Evolutionary conservation across 2,888 invertebrate species (phyloP).

Genomic region (Frankliniella intonsa): DNA sequence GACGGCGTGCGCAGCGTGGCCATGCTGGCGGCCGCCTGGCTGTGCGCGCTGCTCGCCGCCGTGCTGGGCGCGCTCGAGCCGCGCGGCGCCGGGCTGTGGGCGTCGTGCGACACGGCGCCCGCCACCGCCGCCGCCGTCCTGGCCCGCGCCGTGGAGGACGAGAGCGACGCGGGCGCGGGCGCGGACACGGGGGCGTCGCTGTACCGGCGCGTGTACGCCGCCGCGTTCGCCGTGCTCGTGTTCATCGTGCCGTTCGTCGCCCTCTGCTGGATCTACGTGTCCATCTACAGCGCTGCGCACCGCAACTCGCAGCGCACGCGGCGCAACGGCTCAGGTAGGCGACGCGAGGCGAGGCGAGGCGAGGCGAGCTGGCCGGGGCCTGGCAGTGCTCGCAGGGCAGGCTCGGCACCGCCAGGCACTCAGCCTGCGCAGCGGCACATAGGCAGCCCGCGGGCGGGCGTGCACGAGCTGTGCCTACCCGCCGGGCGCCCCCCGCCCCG

Average conservation of each 20-base stretch:
- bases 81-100: constrained; percentile 29
- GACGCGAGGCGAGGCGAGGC: no score
- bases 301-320: constrained; percentile 62
- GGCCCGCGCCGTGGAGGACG: constrained; percentile 48
- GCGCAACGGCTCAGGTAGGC: constrained; percentile 44
- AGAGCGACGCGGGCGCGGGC: not conserved
- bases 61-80: constrained; percentile 46
- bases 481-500: not conserved
- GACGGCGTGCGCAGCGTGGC: constrained; percentile 51
- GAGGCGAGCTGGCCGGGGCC: not conserved
- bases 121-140: constrained; percentile 47
- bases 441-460: not conserved
- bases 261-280: constrained; percentile 68
- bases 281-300: constrained; percentile 71
- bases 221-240: constrained; percentile 48
- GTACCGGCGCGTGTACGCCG: constrained; percentile 50
- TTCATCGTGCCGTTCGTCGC: constrained; percentile 55
- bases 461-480: not conserved
- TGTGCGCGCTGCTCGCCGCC: constrained; percentile 48
- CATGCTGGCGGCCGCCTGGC: constrained; percentile 51
- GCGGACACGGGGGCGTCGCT: constrained; percentile 46
- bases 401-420: not conserved
- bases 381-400: not conserved
- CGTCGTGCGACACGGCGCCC: not conserved
- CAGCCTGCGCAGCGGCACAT: not conserved